Percentiles rank a stretch among this genome's conserved stretches.
Conservation (phyloP, 2,888 invertebrate genomes). For the Megalurothrips usitatus region DNA sequence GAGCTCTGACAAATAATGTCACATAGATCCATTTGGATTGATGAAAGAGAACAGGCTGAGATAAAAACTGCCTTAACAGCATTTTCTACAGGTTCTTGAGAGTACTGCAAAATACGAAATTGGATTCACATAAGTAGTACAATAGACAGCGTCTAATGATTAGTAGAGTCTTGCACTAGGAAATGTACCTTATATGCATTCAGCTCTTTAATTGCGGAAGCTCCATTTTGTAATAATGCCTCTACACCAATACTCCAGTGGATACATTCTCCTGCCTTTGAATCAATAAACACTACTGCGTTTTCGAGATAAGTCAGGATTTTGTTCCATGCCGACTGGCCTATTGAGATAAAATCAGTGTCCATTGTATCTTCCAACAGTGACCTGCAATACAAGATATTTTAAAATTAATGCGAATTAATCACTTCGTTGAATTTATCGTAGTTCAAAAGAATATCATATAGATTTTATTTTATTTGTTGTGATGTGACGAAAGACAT, state of each 20-base stretch:
- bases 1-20: not conserved
- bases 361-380: not conserved
- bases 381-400: not conserved
- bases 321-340: not conserved
- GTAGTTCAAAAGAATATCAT: too few species aligned
- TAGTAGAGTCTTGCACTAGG: not conserved
- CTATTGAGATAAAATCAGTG: not conserved
- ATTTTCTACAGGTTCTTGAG: conserved; percentile 1
- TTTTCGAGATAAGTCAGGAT: not conserved
- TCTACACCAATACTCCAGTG: not conserved
- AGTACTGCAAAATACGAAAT: not conserved
- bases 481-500: not conserved
- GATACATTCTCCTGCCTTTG: not conserved
- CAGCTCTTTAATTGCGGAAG: not conserved
- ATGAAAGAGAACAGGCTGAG: not conserved
- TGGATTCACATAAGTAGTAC: not conserved
- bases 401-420: too few species aligned
- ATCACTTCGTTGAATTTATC: too few species aligned
- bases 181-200: not conserved
- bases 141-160: too few species aligned
- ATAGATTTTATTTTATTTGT: too few species aligned
- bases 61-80: not conserved
- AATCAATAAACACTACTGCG: not conserved
- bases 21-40: not conserved
- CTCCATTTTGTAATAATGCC: not conserved